A percentile compares a stretch with the other conserved stretches of the same genome.
Evolutionary conservation across 2,113 vertebrate genomes (phyloP).

Genomic region (Hippocampus barbouri): DNA sequence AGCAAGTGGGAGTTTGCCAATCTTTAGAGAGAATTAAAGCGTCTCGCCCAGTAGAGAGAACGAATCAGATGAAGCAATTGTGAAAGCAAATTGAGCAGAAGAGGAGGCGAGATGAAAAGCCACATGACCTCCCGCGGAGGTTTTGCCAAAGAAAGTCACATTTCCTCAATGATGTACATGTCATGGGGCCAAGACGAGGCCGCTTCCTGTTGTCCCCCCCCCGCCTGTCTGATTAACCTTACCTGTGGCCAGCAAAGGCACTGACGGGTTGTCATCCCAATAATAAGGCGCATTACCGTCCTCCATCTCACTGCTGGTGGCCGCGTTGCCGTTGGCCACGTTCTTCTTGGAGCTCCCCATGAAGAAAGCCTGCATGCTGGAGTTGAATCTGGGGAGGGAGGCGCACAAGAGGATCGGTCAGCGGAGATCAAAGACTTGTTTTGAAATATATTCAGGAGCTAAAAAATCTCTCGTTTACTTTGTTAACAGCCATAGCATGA

Average conservation of each 20-base stretch:
- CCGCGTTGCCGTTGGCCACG: slow-evolving; percentile 84
- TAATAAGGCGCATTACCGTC: slow-evolving; percentile 90
- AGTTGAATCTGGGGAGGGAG: slow-evolving; percentile 79
- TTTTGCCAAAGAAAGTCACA: slow-evolving; percentile 5
- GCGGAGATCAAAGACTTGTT: slow-evolving; percentile 33
- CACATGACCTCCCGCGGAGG: slow-evolving; percentile 23
- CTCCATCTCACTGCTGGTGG: slow-evolving; percentile 88
- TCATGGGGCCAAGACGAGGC: not conserved
- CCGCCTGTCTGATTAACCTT: slow-evolving; percentile 96
- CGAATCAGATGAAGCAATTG: not conserved
- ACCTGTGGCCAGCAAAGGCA: slow-evolving; percentile 85
- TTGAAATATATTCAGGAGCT: slow-evolving; percentile 30
- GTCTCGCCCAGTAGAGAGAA: slow-evolving; percentile 7
- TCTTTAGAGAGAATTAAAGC: not conserved
- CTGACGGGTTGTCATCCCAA: slow-evolving; percentile 84
- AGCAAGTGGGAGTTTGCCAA: slow-evolving; percentile 5
- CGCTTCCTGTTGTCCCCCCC: not conserved
- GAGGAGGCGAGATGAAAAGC: slow-evolving; percentile 29
- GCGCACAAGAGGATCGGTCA: slow-evolving; percentile 19
- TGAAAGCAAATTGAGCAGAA: slow-evolving; percentile 19
- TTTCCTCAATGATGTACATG: not conserved
- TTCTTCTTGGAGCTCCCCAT: slow-evolving; percentile 76
- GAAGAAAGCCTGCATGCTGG: slow-evolving; percentile 82
- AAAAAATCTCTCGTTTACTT: slow-evolving; percentile 4
- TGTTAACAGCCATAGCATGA: not conserved